A percentile compares a stretch with the other conserved stretches of the same genome.
Conservation (phyloP, 2,797 vertebrate genomes). For the Poecilia picta region DNA sequence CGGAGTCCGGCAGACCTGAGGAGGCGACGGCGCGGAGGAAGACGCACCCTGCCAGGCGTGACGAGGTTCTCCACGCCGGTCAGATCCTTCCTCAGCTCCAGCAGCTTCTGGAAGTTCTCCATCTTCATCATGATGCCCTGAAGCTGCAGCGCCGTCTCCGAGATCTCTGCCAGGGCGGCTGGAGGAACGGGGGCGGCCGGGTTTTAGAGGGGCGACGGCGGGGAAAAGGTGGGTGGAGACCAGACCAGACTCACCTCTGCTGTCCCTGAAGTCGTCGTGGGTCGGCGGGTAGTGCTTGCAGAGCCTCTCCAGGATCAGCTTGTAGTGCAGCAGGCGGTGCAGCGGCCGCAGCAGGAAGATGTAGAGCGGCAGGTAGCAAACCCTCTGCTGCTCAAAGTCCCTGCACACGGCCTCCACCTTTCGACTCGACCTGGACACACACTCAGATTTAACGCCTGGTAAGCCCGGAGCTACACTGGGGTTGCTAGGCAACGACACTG, state of each 20-base stretch:
- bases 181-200: neutral
- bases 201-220: neutral
- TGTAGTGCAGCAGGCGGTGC: conserved; percentile 97
- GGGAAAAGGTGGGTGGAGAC: neutral
- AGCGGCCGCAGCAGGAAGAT: conserved; percentile 94
- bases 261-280: conserved; percentile 93
- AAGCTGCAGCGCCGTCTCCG: conserved; percentile 91
- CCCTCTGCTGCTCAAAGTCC: conserved; percentile 95
- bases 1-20: neutral
- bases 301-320: conserved; percentile 93
- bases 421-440: conserved; percentile 77
- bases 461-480: no score
- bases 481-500: no score
- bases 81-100: conserved; percentile 96
- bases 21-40: neutral
- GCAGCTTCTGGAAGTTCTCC: conserved; percentile 97
- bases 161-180: conserved; percentile 94
- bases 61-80: conserved; percentile 90
- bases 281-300: conserved; percentile 93
- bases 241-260: conserved; percentile 81
- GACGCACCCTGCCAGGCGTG: conserved; percentile 85
- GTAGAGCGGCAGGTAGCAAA: conserved; percentile 95
- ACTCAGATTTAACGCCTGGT: neutral
- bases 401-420: conserved; percentile 87
- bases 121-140: conserved; percentile 96